Conservation (phyloP, 2,113 vertebrate species). For the Vulpes ferrilata region DNA sequence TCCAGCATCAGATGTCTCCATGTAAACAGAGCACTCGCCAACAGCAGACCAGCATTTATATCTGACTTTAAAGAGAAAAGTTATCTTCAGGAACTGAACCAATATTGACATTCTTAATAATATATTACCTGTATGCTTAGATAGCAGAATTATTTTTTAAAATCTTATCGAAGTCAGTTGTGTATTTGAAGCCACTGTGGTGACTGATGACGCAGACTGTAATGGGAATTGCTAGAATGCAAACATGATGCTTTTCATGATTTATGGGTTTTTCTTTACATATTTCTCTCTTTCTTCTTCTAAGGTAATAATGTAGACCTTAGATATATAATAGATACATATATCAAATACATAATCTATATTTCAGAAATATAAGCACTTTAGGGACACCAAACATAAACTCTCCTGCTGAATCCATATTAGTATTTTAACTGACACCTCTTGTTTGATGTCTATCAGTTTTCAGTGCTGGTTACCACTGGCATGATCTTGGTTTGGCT, state of each 20-base stretch:
- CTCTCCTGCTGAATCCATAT: accelerated
- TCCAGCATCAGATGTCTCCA: neutral
- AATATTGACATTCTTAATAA: constrained; percentile 73
- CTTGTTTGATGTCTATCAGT: neutral
- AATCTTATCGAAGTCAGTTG: neutral
- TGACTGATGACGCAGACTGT: neutral
- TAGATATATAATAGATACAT: neutral
- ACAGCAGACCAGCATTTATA: constrained; percentile 22
- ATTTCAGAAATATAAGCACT: neutral
- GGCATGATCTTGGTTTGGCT: neutral
- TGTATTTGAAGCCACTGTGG: neutral
- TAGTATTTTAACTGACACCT: neutral
- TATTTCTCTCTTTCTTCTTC: neutral
- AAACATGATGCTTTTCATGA: neutral
- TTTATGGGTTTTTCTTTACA: neutral
- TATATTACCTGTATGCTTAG: neutral
- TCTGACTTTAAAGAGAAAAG: constrained; percentile 52
- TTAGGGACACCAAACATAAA: neutral
- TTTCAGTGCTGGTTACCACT: neutral
- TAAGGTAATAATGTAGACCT: neutral
- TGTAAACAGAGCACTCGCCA: neutral
- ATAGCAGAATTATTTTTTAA: neutral
- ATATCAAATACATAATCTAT: neutral
- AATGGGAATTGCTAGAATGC: neutral
- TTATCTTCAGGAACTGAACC: constrained; percentile 56